A percentile compares a stretch with the other conserved stretches of the same genome.
Evolutionary conservation across 2,888 invertebrate genomes (phyloP).

Genomic region (Protonemura montana): DNA sequence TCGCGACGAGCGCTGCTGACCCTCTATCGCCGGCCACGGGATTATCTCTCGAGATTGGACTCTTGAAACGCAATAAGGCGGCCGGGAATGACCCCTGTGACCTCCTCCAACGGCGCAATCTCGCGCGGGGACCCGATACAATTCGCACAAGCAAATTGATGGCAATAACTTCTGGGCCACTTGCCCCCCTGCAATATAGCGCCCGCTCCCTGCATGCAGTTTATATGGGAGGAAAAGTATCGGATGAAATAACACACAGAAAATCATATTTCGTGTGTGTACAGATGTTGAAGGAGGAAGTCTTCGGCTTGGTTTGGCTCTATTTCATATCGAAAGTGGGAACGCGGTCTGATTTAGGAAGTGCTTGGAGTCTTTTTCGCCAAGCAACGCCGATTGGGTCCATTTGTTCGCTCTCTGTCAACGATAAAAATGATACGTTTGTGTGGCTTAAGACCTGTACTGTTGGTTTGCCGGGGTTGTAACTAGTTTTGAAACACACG

Average conservation of each 20-base stretch:
- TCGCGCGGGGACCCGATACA: neutral
- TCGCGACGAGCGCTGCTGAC: too few species aligned
- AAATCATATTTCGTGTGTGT: neutral
- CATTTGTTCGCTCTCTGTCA: neutral
- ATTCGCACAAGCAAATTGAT: neutral
- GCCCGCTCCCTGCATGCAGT: neutral
- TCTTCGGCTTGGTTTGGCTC: too few species aligned
- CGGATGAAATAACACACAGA: neutral
- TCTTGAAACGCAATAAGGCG: neutral
- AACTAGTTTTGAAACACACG: neutral
- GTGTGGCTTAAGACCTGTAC: neutral
- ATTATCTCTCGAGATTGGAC: conserved; percentile 1
- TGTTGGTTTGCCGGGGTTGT: neutral
- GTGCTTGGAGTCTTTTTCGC: neutral
- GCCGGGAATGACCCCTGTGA: neutral
- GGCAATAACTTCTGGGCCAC: neutral
- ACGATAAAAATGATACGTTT: neutral
- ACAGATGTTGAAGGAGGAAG: too few species aligned
- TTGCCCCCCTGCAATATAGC: neutral
- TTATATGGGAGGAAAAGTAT: neutral
- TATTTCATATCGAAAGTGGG: too few species aligned
- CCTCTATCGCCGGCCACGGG: neutral
- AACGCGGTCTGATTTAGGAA: neutral
- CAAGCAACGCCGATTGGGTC: neutral
- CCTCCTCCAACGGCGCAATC: neutral